These are phyloP conservation scores for Hirtodrosophila trivittata DNA, from an alignment of 2,888 invertebrate species.

Conservation along the genomic window DNA sequence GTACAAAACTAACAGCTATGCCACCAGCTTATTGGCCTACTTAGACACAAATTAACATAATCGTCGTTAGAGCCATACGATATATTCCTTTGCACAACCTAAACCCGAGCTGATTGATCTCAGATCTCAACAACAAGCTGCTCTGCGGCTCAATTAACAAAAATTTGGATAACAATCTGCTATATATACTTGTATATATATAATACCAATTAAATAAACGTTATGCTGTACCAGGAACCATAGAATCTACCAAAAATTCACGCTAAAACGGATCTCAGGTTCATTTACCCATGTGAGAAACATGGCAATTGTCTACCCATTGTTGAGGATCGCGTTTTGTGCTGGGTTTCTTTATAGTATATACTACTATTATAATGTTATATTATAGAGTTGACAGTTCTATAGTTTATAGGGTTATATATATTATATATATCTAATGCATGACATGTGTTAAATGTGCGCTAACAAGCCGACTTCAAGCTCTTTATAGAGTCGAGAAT, in stretches of 20 bases:
- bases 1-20: conserved; percentile 6
- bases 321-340: conserved; percentile 25
- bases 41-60: conserved; percentile 54
- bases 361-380: too few relatives aligned
- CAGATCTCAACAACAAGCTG: conserved; percentile 33
- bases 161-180: conserved; percentile 18
- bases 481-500: conserved; percentile 10
- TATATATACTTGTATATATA: conserved; percentile 3
- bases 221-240: conserved; percentile 20
- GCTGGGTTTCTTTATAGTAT: background rate
- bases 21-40: conserved; percentile 53
- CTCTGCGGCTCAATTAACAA: conserved; percentile 25
- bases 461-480: conserved; percentile 21
- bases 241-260: conserved; percentile 3
- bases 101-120: too few relatives aligned
- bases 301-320: conserved; percentile 11
- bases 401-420: conserved; percentile 5
- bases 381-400: conserved; percentile 35
- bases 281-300: conserved; percentile 38
- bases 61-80: conserved; percentile 6
- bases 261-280: conserved; percentile 39
- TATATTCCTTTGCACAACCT: conserved; percentile 22
- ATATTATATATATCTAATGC: conserved; percentile 9
- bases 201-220: conserved; percentile 14
- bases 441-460: conserved; percentile 20